Evolutionary conservation across 1,140 invertebrate genomes (phyloP).

Genomic region (Papilio xuthus): DNA sequence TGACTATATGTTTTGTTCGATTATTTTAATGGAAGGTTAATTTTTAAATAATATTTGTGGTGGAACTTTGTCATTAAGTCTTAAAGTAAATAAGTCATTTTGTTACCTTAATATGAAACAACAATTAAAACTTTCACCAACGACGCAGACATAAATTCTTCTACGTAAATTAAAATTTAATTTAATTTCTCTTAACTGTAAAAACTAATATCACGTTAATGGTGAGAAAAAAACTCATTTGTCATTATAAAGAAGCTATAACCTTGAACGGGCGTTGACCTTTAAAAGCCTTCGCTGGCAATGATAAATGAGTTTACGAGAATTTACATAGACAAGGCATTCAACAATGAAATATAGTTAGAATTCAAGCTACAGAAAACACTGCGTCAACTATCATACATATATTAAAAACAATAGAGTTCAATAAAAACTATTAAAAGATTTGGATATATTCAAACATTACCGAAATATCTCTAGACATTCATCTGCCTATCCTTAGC

Average conservation of each 20-base stretch:
- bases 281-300: conserved; percentile 6
- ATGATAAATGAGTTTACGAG: background rate
- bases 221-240: conserved; percentile 1
- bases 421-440: background rate
- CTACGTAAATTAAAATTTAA: background rate
- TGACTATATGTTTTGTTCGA: no score
- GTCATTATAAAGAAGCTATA: conserved; percentile 10
- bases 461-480: no score
- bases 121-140: background rate
- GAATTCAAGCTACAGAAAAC: background rate
- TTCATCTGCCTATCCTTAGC: no score
- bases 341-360: background rate
- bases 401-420: background rate
- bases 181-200: background rate
- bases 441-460: no score
- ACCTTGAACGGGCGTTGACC: conserved; percentile 2
- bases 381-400: background rate
- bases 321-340: conserved; percentile 5
- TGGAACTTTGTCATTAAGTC: no score
- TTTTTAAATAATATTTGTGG: no score
- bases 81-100: background rate
- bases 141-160: background rate
- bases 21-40: no score
- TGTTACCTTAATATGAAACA: no score
- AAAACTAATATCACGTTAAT: background rate